Evolutionary conservation across 2,113 vertebrate genomes (phyloP).

Genomic region (Zosterops hypoxanthus): DNA sequence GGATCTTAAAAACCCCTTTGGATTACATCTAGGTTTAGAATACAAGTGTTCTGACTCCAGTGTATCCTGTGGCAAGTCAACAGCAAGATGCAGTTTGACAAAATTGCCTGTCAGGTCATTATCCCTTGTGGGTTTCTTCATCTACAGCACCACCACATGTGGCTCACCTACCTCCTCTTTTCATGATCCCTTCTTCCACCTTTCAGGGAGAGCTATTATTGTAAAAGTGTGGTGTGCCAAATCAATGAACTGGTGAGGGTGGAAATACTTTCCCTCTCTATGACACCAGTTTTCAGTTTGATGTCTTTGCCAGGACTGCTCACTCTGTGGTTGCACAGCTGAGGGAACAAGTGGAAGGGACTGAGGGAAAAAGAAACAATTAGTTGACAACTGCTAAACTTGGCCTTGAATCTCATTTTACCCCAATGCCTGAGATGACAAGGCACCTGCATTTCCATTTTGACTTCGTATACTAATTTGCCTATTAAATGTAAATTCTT

Average conservation of each 20-base stretch:
- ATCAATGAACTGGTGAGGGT: background rate
- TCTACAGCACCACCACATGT: background rate
- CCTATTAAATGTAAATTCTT: background rate
- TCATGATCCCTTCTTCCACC: background rate
- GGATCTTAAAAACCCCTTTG: background rate
- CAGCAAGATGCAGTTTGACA: background rate
- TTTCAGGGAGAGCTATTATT: background rate
- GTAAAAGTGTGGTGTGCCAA: background rate
- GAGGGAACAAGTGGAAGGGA: background rate
- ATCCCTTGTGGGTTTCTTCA: background rate
- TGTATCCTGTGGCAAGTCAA: background rate
- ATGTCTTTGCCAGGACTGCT: background rate
- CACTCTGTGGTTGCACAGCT: background rate
- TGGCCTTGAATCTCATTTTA: background rate
- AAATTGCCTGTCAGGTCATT: background rate
- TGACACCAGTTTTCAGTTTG: background rate
- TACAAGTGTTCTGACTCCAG: background rate
- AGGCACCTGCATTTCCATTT: background rate
- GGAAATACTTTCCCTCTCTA: background rate
- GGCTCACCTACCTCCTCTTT: background rate
- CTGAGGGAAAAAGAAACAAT: background rate
- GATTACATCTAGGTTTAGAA: background rate
- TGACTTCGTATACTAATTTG: background rate
- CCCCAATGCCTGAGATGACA: background rate
- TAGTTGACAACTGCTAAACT: background rate